Base-by-base conservation (phyloP, 2,888 invertebrate genomes). In the Caenorhabditis plicata region DNA sequence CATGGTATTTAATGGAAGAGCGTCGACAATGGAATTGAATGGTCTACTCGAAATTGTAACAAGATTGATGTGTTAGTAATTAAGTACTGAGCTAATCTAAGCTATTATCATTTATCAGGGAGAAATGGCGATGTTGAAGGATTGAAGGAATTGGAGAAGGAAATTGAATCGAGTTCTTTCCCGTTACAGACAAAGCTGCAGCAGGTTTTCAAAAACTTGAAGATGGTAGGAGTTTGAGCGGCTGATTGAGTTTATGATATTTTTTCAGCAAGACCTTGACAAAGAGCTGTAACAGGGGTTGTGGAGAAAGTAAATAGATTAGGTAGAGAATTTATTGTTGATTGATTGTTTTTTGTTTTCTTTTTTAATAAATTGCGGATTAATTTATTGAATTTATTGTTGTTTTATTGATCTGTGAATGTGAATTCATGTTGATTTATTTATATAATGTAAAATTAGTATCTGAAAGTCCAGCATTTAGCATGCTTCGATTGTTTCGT, bases 11-110 rank as follows among this genome's bases (percentile, higher is more conserved):
- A 55, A 62, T 25, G 55, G 55, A 27, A 32, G 55, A 11, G 55
- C 62, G 8, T 62, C 62, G 3, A 55, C 62, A 8, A 32, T 62
- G 22, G 39, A 48, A 25, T 44, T 62, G 13, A 62, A 62, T 27
- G 41, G 27, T 7, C n/a, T 62, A n/a, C 31, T 62, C 19, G 55
- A 62, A 26, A 8, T 42, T 4, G 46, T 45, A 11, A 62, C 62
- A 2, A 55, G 29, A 22, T 41, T 36, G 13, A 22, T 50, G 22
- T 62, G 62, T 62, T 49, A 56, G 62, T 47, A 15, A 4, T 9
- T 4, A 3, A 9, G 36, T 35, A 13, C 32, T n/a, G 7, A 20
- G 15, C n/a, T 7, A 22, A 41, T 29, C 8, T 2, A 15, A 32
- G 7, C 36, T 17, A 5, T 4, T 22, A 35, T 29, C 2, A 9